phyloP scores from a whole-genome alignment of 1,140 invertebrate species.

The Armadillidium nasatum region DNA sequence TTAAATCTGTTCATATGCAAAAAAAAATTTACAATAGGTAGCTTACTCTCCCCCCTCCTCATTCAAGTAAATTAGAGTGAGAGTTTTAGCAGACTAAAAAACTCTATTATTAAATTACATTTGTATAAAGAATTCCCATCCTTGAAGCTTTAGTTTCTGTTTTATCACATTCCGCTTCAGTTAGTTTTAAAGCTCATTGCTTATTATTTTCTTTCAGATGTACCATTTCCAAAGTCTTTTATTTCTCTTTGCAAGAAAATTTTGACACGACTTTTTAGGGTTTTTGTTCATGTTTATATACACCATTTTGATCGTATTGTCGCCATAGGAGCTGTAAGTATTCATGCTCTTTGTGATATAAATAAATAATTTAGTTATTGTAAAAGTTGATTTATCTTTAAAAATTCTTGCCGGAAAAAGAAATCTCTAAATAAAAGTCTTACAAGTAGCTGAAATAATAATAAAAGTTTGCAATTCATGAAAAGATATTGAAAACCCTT shows the following conservation, averaged over 20 bases:
- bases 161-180: no score
- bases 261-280: conserved; percentile 80
- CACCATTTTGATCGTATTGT: conserved; percentile 91
- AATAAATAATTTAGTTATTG: background rate
- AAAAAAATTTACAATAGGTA: no score
- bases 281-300: conserved; percentile 96
- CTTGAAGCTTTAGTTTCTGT: no score
- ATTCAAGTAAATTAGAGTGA: no score
- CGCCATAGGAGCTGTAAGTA: conserved; percentile 75
- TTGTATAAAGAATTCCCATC: no score
- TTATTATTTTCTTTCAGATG: conserved; percentile 58
- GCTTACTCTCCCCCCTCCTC: no score
- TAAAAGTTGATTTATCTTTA: background rate
- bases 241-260: conserved; percentile 76
- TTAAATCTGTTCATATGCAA: no score
- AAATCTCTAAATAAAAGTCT: background rate
- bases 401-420: background rate
- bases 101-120: no score
- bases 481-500: background rate
- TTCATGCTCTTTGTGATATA: background rate
- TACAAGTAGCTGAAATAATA: background rate
- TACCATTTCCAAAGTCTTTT: conserved; percentile 87
- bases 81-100: no score
- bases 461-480: background rate
- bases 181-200: background rate